Base-by-base conservation (phyloP, 37 sponge, comb jelly and placozoan species). In the Oscarella lobularis region DNA sequence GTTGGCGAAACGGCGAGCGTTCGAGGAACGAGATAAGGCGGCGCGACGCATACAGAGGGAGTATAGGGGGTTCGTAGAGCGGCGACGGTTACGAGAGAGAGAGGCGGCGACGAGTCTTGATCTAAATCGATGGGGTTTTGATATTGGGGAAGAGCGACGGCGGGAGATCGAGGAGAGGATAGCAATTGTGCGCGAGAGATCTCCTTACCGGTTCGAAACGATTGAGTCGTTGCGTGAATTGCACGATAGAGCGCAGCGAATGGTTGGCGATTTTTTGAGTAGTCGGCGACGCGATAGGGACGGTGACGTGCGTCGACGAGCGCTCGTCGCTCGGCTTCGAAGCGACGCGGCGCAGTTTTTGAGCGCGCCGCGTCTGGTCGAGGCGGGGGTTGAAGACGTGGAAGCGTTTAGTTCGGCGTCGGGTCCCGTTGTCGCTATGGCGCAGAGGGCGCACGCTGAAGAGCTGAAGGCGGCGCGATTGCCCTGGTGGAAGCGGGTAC, bases 361-460 rank as follows among this genome's bases (percentile, higher is more conserved):
- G 41, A 34, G 55, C 33, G 85, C 85, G 29, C 88, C 88, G 20
- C 32, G 37, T 4, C 66, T 88, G 27, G 31, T 39, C 2, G 67
- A 76, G 1, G 38, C 77, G 14, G 3, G 40, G 39, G 33, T 37
- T 9, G 48, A 37, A 31, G 54, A 36, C 3, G 66, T 31, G 20
- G 39, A 36, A 2, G 33, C 5, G 29, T 81, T 78, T 66, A 32
- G 67, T n/a, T 75, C 81, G 6, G 72, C 82, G 2, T 86, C 87
- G 0, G 35, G 71, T 1, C 29, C 33, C 29, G 71, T 88, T 29
- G 79, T 79, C 33, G 75, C 33, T n/a, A 88, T 88, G 88, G 88
- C 85, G 33, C 66, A 67, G 76, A 80, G 33, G 3, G 85, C 85
- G 32, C 88, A 88, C 82, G 39, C 31, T 2, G 85, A 88, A 39